phyloP scores from a whole-genome alignment of 1,140 invertebrate species.

The Portunus trituberculatus region DNA sequence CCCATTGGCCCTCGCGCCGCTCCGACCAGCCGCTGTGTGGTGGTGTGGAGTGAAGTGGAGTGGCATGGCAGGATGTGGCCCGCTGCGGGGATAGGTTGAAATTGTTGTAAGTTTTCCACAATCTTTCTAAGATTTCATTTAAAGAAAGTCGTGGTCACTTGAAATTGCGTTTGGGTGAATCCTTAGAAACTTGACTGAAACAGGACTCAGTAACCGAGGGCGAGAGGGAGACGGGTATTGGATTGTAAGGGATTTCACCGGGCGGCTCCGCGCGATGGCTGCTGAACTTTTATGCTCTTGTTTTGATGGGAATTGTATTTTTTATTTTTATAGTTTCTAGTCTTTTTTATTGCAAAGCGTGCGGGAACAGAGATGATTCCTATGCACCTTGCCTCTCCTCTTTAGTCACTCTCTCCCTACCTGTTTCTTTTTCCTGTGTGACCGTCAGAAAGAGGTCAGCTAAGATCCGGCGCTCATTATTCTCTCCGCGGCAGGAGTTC shows the following conservation, averaged over 20 bases:
- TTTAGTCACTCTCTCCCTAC: neutral
- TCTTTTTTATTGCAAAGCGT: no score
- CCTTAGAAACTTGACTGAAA: neutral
- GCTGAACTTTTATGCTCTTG: neutral
- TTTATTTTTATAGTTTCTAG: neutral
- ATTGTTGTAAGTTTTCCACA: constrained; percentile 42
- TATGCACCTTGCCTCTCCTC: neutral
- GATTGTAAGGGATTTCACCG: neutral
- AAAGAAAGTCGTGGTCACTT: neutral
- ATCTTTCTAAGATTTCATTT: neutral
- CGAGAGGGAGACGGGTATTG: neutral
- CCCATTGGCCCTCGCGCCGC: neutral
- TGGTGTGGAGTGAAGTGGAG: constrained; percentile 57
- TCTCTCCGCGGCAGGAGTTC: neutral
- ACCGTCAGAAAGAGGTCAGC: neutral
- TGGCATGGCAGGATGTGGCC: constrained; percentile 67
- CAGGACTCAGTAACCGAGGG: neutral
- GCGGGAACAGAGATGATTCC: no score
- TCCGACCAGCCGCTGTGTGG: neutral
- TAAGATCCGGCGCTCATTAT: neutral
- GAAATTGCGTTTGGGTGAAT: neutral
- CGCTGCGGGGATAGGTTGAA: constrained; percentile 61
- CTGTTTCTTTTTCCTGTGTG: neutral
- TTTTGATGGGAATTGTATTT: neutral
- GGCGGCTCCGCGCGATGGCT: neutral